phyloP scores from a whole-genome alignment of 2,113 vertebrate genomes.

The Cheirogaleus medius region DNA sequence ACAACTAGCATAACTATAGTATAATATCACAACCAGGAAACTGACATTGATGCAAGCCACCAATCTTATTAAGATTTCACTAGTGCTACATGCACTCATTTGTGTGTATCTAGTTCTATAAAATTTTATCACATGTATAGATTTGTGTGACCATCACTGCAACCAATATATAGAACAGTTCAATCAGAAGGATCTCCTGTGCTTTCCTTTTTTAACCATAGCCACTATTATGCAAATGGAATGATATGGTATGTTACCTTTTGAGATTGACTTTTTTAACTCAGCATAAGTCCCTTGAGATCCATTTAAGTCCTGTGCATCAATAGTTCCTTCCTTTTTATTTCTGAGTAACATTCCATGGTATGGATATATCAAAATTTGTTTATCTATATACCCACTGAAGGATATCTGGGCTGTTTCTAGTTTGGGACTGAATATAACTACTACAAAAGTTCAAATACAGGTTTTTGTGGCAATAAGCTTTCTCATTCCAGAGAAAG shows the following conservation, averaged over 20 bases:
- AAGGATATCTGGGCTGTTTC: background rate
- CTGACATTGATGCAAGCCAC: background rate
- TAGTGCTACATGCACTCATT: background rate
- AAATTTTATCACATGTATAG: background rate
- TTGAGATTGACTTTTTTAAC: background rate
- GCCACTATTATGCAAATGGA: background rate
- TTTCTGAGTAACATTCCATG: background rate
- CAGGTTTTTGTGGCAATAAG: background rate
- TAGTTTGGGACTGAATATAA: conserved; percentile 3
- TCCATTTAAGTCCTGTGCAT: background rate
- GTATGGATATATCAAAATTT: background rate
- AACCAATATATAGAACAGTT: background rate
- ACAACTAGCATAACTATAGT: background rate
- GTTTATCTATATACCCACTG: background rate
- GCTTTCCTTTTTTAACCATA: background rate
- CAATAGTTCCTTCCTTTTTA: background rate
- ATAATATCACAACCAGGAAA: background rate
- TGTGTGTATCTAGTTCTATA: background rate
- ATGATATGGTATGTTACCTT: background rate
- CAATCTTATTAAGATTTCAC: background rate
- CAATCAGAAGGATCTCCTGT: background rate
- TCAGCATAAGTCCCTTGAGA: background rate
- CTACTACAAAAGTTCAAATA: background rate
- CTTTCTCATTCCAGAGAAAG: too few relatives aligned
- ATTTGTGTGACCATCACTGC: background rate